Base-by-base conservation (phyloP, 37 sponge, comb jelly and placozoan genomes). In the Amphimedon queenslandica region DNA sequence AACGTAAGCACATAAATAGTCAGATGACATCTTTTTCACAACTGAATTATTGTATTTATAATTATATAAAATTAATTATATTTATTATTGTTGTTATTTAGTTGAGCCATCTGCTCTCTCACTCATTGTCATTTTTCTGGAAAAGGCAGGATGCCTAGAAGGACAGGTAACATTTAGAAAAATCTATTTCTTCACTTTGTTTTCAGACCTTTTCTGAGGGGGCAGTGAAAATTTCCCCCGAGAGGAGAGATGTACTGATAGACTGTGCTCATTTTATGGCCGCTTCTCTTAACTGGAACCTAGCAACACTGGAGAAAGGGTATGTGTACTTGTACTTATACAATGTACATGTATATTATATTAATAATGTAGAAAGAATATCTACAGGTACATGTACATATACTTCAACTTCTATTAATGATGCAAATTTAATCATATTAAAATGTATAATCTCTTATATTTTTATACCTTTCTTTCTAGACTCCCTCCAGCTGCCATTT, bases 121-220 rank as follows among this genome's bases (percentile, higher is more conserved):
- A 58, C 66, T 91, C 41, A 73, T 91, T 18, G 58, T 63, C 23
- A 82, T 84, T 13, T 91, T 91, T 71, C 84, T 91, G 5, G 92
- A 91, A 56, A 87, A 82, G 73, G 78, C 75, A 51, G 88, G 80
- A 20, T 51, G 42, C 55, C 13, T 88, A 13, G 75, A 77, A 43
- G 83, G 83, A 18, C 84, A 77, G 18, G 55, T 24, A 23, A 30
- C 55, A 43, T 28, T 42, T 42, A 21, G 21, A 60, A 60, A n/a
- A 11, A n/a, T 6, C 28, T 42, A 70, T 13, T 10, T 28, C 55
- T 70, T 3, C 23, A 36, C 23, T 74, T 31, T 36, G 58, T 24
- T 36, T n/a, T 36, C 63, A 57, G 42, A 20, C 57, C n/a, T 32
- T 29, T 57, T 18, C 55, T 16, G 24, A 27, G 5, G 66, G 10